A percentile compares a stretch with the other conserved stretches of the same genome.
Conservation (phyloP, 2,113 vertebrate species). For the Mystacornis crossleyi region DNA sequence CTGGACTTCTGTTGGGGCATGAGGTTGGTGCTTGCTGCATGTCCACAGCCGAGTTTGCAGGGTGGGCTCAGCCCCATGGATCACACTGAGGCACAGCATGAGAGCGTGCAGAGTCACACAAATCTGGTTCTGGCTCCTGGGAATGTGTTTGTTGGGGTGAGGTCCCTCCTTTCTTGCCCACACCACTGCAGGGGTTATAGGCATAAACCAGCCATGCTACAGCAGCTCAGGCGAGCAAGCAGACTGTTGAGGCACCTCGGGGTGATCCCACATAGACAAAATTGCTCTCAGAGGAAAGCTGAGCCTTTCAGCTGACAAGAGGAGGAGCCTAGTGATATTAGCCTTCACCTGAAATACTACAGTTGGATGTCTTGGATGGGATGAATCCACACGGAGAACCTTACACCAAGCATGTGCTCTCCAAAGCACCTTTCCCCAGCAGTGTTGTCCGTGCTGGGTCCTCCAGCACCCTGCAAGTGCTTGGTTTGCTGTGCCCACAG, state of each 20-base stretch:
- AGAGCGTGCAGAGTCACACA: accelerated
- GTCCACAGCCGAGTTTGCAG: accelerated
- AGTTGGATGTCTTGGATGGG: neutral
- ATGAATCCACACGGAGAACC: accelerated
- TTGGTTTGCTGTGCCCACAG: neutral
- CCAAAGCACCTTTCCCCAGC: neutral
- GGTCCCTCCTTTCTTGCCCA: neutral
- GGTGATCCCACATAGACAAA: neutral
- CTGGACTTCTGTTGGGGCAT: neutral
- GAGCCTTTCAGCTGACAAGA: neutral
- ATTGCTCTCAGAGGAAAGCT: neutral
- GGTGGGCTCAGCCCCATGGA: neutral
- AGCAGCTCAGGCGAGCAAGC: neutral
- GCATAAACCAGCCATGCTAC: neutral
- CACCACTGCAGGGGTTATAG: too few species aligned
- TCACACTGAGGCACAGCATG: accelerated
- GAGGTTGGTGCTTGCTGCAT: neutral
- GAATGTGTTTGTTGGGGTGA: neutral
- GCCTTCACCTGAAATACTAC: neutral
- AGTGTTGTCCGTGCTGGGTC: neutral
- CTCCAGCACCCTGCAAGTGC: neutral
- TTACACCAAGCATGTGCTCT: neutral
- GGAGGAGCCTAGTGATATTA: neutral
- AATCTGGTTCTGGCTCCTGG: neutral
- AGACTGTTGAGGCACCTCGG: neutral